Evolutionary conservation across 2,888 invertebrate genomes (phyloP).

Genomic region (Chironomus tentans): DNA sequence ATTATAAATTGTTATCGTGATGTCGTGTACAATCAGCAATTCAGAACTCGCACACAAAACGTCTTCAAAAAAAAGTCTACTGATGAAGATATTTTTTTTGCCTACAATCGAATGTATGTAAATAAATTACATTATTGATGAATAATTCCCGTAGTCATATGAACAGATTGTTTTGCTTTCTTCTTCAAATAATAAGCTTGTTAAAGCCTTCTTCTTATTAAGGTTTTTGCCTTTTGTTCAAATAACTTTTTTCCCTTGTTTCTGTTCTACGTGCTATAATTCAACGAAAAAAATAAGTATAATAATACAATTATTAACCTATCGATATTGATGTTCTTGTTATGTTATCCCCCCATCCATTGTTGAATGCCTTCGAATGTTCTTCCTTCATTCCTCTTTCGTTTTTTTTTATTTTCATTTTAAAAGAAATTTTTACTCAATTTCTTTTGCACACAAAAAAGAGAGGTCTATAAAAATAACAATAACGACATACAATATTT

Average conservation of each 20-base stretch:
- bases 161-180: neutral
- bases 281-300: neutral
- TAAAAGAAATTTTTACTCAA: neutral
- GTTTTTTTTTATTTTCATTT: neutral
- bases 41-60: neutral
- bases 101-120: neutral
- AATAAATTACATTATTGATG: neutral
- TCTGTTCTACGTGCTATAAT: neutral
- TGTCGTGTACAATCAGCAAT: conserved; percentile 3
- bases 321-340: conserved; percentile 5
- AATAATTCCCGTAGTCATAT: neutral
- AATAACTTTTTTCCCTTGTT: neutral
- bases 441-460: neutral
- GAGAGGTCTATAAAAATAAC: neutral
- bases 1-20: conserved; percentile 14
- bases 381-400: neutral
- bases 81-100: neutral
- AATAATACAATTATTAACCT: conserved; percentile 22
- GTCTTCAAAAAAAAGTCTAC: neutral
- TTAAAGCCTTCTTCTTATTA: conserved; percentile 11
- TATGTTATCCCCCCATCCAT: neutral
- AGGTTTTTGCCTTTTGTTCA: neutral
- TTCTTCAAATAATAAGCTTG: conserved; percentile 23
- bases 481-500: conserved; percentile 20
- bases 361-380: neutral